Base-by-base conservation (phyloP, 2,797 vertebrate species). In the Atherinosoma microstoma region DNA sequence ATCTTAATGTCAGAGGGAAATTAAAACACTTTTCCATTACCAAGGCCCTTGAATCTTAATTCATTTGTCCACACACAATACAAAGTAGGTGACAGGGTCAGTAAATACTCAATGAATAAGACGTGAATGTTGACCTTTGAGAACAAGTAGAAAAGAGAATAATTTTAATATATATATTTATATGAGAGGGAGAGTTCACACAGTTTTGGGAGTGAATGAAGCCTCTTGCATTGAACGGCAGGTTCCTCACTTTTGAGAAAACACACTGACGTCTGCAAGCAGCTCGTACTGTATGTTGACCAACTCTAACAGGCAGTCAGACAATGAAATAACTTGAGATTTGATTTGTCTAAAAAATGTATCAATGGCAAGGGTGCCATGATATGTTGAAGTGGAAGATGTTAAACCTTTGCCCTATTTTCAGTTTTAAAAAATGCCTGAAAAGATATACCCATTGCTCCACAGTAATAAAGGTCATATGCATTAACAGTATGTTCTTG, bases 1-100 rank as follows among this genome's bases (percentile, higher is more conserved):
- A 93, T 96, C 95, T 97, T 98, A 98, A 99, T 98, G 97, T 99
- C 97, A 99, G 94, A 94, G 95, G 94, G 96, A 98, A 99, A 99
- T 98, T 98, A 98, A 96, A 98, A 97, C 95, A 97, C 95, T 95
- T 96, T 97, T 95, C 94, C 93, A 95, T 97, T 97, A 95, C 95
- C 88, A 92, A 93, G 95, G 93, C 94, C 68, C 94, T 95, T 95
- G 93, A 95, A 95, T 97, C 96, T 96, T 96, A 97, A 97, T 97
- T 97, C 96, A 95, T 95, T 96, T 94, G 92, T 94, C 92, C 87
- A 92, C 89, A 94, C 94, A 94, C 87, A 89, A 88, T 91, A 95
- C 91, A 95, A 96, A 96, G 88, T 91, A 88, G 94, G 93, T 94
- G 94, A 94, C 93, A 91, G 92, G 94, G 94, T 94, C 94, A 94